phyloP scores from a whole-genome alignment of 2,113 vertebrate species.

The Budorcas taxicolor region DNA sequence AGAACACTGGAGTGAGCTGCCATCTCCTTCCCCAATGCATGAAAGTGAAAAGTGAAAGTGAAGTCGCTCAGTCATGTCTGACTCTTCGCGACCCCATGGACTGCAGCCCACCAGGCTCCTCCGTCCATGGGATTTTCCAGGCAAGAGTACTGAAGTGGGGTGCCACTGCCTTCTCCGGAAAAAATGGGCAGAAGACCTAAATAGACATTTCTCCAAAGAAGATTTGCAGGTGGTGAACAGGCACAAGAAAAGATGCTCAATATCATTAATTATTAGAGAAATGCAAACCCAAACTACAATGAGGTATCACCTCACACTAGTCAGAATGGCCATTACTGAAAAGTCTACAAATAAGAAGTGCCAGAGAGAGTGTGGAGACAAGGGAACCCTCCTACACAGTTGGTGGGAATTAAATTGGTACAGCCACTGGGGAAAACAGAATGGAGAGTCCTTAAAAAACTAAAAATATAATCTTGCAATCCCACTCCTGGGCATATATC shows the following conservation, averaged over 20 bases:
- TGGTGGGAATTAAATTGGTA: background rate
- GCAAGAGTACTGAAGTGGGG: background rate
- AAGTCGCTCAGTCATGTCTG: rapidly evolving
- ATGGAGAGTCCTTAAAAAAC: background rate
- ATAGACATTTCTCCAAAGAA: background rate
- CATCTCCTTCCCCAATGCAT: background rate
- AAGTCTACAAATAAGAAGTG: background rate
- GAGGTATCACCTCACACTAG: background rate
- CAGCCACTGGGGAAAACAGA: background rate
- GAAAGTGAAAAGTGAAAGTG: background rate
- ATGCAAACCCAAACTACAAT: background rate
- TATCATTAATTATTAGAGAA: background rate
- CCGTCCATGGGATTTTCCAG: background rate
- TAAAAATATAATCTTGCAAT: background rate
- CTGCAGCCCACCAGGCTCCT: background rate
- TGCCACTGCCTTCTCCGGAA: background rate
- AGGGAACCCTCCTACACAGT: background rate
- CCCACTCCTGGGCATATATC: background rate
- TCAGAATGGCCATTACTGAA: background rate
- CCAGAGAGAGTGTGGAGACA: background rate
- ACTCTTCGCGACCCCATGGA: background rate
- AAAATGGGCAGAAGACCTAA: background rate
- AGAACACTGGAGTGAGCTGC: background rate
- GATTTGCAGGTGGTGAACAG: background rate
- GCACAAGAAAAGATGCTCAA: background rate